phyloP scores from a whole-genome alignment of 1,140 invertebrate genomes.

The Muscidifurax raptorellus region DNA sequence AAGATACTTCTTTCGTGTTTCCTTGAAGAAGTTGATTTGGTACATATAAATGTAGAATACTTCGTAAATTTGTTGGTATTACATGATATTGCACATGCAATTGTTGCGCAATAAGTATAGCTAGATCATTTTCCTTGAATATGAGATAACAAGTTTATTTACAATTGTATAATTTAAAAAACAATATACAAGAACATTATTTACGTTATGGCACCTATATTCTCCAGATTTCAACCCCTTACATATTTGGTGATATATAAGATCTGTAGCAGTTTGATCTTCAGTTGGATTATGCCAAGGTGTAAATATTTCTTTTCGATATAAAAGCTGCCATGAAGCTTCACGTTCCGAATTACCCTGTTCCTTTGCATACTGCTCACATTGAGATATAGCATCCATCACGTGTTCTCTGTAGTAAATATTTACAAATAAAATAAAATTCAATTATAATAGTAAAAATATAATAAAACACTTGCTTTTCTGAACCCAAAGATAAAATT shows the following conservation, averaged over 20 bases:
- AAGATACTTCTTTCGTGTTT: slow-evolving; percentile 76
- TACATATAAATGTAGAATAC: slow-evolving; percentile 87
- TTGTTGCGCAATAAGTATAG: slow-evolving; percentile 90
- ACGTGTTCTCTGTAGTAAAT: slow-evolving; percentile 83
- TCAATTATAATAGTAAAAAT: not conserved
- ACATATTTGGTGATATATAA: slow-evolving; percentile 90
- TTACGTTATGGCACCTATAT: slow-evolving; percentile 82
- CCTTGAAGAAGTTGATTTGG: slow-evolving; percentile 85
- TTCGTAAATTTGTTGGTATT: slow-evolving; percentile 82
- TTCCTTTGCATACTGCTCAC: slow-evolving; percentile 96
- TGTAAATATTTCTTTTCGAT: slow-evolving; percentile 93
- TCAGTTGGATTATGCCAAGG: slow-evolving; percentile 92
- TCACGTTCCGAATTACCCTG: slow-evolving; percentile 85
- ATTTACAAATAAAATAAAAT: slow-evolving; percentile 17
- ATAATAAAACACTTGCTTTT: slow-evolving; percentile 59
- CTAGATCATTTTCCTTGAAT: slow-evolving; percentile 87
- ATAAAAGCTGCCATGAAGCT: slow-evolving; percentile 87
- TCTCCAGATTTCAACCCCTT: slow-evolving; percentile 92
- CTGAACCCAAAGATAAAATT: slow-evolving; percentile 81
- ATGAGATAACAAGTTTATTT: not conserved
- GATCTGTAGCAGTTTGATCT: slow-evolving; percentile 87
- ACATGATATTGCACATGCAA: slow-evolving; percentile 91
- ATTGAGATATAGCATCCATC: slow-evolving; percentile 96
- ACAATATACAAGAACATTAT: slow-evolving; percentile 4
- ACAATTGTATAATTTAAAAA: not conserved